These are phyloP conservation scores for Trachops cirrhosus DNA, from an alignment of 2,797 vertebrate species.

Conservation along the genomic window DNA sequence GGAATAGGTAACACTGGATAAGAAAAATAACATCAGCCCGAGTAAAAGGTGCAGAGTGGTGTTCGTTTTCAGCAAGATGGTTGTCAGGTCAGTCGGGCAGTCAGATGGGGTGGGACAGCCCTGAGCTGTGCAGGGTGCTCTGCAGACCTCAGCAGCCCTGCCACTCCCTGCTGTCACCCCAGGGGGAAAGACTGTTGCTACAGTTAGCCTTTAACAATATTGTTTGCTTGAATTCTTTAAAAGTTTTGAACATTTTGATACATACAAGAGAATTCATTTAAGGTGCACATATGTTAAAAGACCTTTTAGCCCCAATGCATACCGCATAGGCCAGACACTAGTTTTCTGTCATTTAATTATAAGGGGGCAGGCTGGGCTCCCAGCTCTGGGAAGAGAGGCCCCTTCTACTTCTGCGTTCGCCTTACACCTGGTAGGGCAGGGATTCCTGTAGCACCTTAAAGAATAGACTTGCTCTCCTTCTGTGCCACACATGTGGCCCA, in stretches of 20 bases:
- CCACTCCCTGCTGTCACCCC: neutral
- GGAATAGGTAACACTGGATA: slow-evolving; percentile 96
- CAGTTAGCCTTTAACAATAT: neutral
- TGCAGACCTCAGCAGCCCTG: fast-evolving
- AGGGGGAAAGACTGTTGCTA: neutral
- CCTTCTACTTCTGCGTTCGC: neutral
- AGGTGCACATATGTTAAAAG: neutral
- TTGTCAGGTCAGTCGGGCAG: neutral
- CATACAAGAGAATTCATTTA: neutral
- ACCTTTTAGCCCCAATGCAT: neutral
- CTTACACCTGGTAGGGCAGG: fast-evolving
- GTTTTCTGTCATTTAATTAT: neutral
- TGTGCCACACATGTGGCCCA: fast-evolving
- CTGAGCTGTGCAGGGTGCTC: neutral
- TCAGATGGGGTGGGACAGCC: neutral
- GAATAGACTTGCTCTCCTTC: neutral
- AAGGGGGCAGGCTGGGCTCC: neutral
- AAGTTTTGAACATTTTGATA: neutral
- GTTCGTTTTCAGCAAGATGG: neutral
- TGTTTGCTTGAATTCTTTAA: neutral
- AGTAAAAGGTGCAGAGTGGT: neutral
- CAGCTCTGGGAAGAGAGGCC: neutral
- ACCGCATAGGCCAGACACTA: neutral
- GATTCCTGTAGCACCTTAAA: neutral
- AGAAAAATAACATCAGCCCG: neutral